Conservation (phyloP, 92 coral and sea anemone genomes). For the Galaxea fascicularis region DNA sequence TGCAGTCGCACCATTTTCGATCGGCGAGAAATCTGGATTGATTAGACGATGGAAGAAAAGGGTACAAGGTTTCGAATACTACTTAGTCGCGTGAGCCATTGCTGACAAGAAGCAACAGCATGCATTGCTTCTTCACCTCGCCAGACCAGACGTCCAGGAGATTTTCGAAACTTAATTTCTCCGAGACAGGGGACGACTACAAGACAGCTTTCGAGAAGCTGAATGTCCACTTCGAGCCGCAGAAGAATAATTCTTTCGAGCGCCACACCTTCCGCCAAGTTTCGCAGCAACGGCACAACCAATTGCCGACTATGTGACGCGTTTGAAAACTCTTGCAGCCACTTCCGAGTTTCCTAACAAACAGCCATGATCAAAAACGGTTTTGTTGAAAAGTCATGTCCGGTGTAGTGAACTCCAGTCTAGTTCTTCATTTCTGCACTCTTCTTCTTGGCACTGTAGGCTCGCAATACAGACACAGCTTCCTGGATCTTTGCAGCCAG, state of each 20-base stretch:
- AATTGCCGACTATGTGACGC: background rate
- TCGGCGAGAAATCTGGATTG: background rate
- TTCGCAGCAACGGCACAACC: conserved; percentile 20
- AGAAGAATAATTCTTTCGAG: conserved; percentile 45
- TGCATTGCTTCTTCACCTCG: background rate
- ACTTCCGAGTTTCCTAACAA: background rate
- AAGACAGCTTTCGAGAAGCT: conserved; percentile 45
- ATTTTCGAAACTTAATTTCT: background rate
- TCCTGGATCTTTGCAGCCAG: conserved; percentile 87
- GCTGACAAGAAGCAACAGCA: background rate
- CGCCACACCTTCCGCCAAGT: conserved; percentile 47
- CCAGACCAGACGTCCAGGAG: background rate
- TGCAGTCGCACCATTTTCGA: background rate
- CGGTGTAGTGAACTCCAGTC: conserved; percentile 15
- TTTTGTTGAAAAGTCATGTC: conserved; percentile 25
- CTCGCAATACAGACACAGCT: conserved; percentile 90
- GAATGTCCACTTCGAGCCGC: conserved; percentile 51
- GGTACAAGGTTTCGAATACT: background rate
- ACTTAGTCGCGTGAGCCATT: background rate
- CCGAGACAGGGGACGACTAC: conserved; percentile 45
- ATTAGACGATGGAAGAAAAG: background rate
- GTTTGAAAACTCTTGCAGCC: background rate
- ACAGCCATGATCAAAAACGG: background rate
- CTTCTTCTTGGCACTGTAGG: conserved; percentile 87
- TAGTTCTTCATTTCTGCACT: conserved; percentile 58